phyloP scores from a whole-genome alignment of 1,140 invertebrate genomes.

The Drosophila setifemur region DNA sequence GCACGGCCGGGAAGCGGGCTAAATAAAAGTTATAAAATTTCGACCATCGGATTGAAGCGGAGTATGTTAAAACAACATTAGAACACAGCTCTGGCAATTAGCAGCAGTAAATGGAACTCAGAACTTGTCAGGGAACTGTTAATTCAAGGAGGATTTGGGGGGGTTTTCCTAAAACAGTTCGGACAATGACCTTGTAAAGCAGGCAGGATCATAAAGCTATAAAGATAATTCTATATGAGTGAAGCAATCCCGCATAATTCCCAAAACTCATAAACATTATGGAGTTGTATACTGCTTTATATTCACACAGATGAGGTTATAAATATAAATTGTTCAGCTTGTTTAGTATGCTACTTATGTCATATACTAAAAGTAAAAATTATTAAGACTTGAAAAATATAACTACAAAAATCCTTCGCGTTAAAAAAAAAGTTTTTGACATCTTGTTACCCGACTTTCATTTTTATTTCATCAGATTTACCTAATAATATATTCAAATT shows the following conservation, averaged over 20 bases:
- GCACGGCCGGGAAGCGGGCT: not conserved
- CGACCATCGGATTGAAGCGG: not conserved
- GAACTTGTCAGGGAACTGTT: constrained; percentile 5
- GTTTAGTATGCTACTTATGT: too few species aligned
- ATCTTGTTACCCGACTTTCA: too few species aligned
- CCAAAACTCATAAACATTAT: constrained; percentile 7
- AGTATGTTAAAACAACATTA: too few species aligned
- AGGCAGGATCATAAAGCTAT: not conserved
- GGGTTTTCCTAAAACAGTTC: not conserved
- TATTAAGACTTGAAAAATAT: too few species aligned
- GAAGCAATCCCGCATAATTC: constrained; percentile 8
- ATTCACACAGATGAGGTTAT: not conserved
- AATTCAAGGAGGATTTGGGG: not conserved
- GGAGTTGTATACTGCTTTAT: not conserved
- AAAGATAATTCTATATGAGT: not conserved
- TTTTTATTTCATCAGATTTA: too few species aligned
- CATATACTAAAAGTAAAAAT: too few species aligned
- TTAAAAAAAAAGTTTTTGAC: too few species aligned
- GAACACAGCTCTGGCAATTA: constrained; percentile 16
- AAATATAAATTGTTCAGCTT: not conserved
- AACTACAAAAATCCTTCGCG: too few species aligned
- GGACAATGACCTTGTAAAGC: not conserved
- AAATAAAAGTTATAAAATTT: constrained; percentile 40
- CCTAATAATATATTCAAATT: too few species aligned
- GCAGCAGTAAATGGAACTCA: not conserved